Evolutionary conservation across 2,113 vertebrate genomes (phyloP).

Genomic region (Phrynosoma platyrhinos): DNA sequence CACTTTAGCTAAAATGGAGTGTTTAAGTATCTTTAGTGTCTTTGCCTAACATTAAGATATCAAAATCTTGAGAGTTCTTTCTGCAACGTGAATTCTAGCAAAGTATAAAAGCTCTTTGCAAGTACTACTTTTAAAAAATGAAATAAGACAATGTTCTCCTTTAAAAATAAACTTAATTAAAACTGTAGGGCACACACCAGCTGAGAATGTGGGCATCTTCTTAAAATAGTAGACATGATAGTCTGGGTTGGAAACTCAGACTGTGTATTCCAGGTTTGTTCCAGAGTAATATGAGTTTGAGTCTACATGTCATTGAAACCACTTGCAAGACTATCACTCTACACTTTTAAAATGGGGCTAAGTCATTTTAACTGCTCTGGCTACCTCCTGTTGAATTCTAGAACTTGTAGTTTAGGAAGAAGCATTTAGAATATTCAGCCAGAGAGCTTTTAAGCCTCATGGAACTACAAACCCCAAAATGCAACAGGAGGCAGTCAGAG

Average conservation of each 20-base stretch:
- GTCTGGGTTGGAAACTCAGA: background rate
- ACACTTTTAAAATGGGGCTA: no score
- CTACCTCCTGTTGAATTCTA: no score
- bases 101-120: background rate
- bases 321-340: background rate
- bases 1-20: background rate
- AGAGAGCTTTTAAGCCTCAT: no score
- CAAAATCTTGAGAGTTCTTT: background rate
- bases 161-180: background rate
- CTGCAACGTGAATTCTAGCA: background rate
- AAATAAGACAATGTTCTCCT: background rate
- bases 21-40: background rate
- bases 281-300: no score
- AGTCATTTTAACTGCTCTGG: no score
- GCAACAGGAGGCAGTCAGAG: no score
- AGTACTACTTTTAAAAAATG: background rate
- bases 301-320: background rate
- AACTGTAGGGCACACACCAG: background rate
- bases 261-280: no score
- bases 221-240: background rate
- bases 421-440: no score
- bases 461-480: no score
- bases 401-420: no score
- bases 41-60: background rate
- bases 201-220: background rate